phyloP scores from a whole-genome alignment of 2,797 vertebrate genomes.

The Myripristis jacobus region DNA sequence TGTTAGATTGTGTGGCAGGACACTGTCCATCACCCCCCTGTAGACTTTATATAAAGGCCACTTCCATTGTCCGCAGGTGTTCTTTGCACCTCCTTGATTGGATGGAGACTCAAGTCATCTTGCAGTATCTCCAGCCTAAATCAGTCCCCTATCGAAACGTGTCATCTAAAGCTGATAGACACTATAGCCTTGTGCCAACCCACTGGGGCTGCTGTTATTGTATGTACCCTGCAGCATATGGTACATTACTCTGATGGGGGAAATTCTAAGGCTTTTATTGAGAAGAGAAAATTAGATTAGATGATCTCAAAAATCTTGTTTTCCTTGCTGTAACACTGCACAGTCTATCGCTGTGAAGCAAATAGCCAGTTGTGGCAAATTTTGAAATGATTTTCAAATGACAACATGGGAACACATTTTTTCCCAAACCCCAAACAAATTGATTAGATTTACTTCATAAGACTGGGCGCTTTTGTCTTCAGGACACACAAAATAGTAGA shows the following conservation, averaged over 20 bases:
- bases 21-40: conserved; percentile 68
- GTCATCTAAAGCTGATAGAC: conserved; percentile 82
- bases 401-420: background rate
- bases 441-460: background rate
- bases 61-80: conserved; percentile 82
- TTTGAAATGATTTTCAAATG: background rate
- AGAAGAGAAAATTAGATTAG: conserved; percentile 71
- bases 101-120: conserved; percentile 80
- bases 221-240: conserved; percentile 78
- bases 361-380: background rate
- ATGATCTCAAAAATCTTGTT: conserved; percentile 48
- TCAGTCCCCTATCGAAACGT: conserved; percentile 80
- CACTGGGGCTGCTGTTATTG: conserved; percentile 67
- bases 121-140: conserved; percentile 73
- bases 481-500: background rate
- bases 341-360: conserved; percentile 14
- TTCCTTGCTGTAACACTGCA: conserved; percentile 38
- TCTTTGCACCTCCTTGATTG: conserved; percentile 78
- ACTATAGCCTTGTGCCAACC: conserved; percentile 67
- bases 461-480: background rate
- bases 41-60: conserved; percentile 60
- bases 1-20: conserved; percentile 63
- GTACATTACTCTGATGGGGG: conserved; percentile 66
- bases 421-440: background rate
- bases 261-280: conserved; percentile 70